Evolutionary conservation across 2,888 invertebrate species (phyloP), one percentile per base, ranked within the genome.

Genomic region (Dynastes grantii): DNA sequence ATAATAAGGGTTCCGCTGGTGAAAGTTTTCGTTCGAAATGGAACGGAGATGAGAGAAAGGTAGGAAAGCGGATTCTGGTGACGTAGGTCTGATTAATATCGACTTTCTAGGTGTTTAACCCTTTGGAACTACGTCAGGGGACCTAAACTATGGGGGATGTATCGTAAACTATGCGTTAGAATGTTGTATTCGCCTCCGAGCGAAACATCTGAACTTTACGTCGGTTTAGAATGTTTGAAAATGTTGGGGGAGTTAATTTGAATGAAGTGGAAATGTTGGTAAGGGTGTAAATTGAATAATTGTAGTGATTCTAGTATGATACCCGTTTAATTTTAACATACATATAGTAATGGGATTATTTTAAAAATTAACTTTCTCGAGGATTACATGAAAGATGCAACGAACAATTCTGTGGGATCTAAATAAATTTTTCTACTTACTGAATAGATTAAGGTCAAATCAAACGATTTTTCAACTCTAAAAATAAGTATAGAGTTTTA

Each of bases 41-140:
- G 55, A 16, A 16, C 11, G 55, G 49, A 73, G 68, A 68, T 63
- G 53, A 63, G 67, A 61, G 75, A 76, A 58, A 45, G 76, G 68
- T 75, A 75, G 75, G 77, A 49, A 45, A 75, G 61, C 67, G 68
- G 65, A 58, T 16, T 58, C 22, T 9, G 55, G 58, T 80, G 80
- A 85, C 84, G 85, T 84, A 85, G 85, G 85, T 85, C 84, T 85
- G 85, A 86, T 85, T 86, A 86, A 86, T 86, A 84, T 81, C 81
- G 81, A 84, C 80, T 82, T 84, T 84, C 83, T 83, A 82, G 84
- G 84, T 84, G 84, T 13, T 58, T 58, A 58, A 58, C 55, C 55
- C 27, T 3, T 58, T 6, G 8, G 22, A 58, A 6, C 22, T 22
- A 22, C 22, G 55, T 5, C 22, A 2, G 55, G n/a, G 53, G 22